A percentile compares a stretch with the other conserved stretches of the same genome.
These are phyloP conservation scores for Sebastes minor DNA, from an alignment of 2,797 vertebrate species.

Conservation along the genomic window DNA sequence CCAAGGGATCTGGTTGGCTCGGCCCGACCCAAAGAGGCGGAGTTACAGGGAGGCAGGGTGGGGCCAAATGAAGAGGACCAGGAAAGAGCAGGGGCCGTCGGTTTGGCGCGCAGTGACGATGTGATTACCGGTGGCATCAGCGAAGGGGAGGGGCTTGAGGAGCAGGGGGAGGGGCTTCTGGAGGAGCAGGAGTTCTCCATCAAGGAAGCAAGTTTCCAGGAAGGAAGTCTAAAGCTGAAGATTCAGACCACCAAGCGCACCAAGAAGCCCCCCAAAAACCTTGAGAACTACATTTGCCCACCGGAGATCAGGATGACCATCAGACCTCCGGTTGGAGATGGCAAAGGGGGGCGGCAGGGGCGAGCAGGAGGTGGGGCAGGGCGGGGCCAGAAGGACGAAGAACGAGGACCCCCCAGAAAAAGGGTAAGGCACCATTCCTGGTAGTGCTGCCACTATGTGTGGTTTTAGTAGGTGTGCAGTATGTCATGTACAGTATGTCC, in stretches of 20 bases:
- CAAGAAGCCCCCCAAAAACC: conserved; percentile 97
- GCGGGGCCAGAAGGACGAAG: conserved; percentile 87
- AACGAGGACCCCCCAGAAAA: conserved; percentile 91
- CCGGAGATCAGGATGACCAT: conserved; percentile 99
- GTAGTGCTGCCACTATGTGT: background rate
- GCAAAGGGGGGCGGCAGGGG: conserved; percentile 86
- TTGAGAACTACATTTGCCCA: conserved; percentile 99
- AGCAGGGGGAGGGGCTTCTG: conserved; percentile 88
- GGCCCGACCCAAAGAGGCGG: conserved; percentile 88
- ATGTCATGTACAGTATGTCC: background rate
- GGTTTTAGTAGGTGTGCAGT: background rate
- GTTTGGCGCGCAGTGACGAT: conserved; percentile 62
- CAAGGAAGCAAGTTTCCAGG: conserved; percentile 98
- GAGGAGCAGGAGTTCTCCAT: conserved; percentile 98
- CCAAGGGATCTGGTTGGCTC: conserved; percentile 90
- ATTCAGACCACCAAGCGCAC: conserved; percentile 98
- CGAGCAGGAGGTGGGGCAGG: conserved; percentile 67
- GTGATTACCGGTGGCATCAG: conserved; percentile 71
- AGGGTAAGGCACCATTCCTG: conserved; percentile 84
- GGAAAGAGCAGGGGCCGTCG: conserved; percentile 53
- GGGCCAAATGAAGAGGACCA: conserved; percentile 81
- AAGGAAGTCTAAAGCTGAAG: conserved; percentile 98
- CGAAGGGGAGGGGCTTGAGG: conserved; percentile 88
- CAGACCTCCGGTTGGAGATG: conserved; percentile 92
- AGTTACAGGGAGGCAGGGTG: conserved; percentile 86